phyloP scores from a whole-genome alignment of 1,140 invertebrate genomes.

The Mya arenaria region DNA sequence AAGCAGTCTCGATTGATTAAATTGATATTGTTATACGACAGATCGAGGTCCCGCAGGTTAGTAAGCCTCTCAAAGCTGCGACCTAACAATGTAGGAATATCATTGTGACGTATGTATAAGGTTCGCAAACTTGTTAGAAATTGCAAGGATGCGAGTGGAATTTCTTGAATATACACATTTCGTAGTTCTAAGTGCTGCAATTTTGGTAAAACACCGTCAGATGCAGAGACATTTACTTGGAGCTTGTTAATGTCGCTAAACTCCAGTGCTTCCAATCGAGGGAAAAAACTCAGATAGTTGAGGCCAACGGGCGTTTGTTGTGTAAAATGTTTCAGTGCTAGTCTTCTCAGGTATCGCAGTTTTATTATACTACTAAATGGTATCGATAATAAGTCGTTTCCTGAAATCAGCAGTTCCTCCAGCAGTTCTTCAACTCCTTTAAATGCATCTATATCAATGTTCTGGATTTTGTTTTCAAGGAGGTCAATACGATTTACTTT shows the following conservation, averaged over 20 bases:
- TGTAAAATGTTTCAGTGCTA: constrained; percentile 64
- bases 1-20: constrained; percentile 90
- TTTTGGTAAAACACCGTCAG: constrained; percentile 40
- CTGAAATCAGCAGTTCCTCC: constrained; percentile 60
- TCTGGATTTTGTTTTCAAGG: constrained; percentile 50
- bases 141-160: constrained; percentile 45
- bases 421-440: constrained; percentile 59
- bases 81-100: constrained; percentile 36
- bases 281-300: constrained; percentile 50
- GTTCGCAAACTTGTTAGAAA: constrained; percentile 52
- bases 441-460: constrained; percentile 58
- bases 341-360: constrained; percentile 54
- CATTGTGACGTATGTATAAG: constrained; percentile 47
- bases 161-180: constrained; percentile 31
- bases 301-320: neutral
- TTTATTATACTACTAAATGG: constrained; percentile 45
- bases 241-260: constrained; percentile 46
- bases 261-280: constrained; percentile 54
- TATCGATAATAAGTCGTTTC: constrained; percentile 26
- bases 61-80: constrained; percentile 53
- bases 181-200: constrained; percentile 58
- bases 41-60: constrained; percentile 69
- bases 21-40: constrained; percentile 92
- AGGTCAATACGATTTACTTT: constrained; percentile 66
- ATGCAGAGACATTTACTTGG: constrained; percentile 23